Evolutionary conservation across 2,888 invertebrate species (phyloP).

Genomic region (Hoplodrina ambigua): DNA sequence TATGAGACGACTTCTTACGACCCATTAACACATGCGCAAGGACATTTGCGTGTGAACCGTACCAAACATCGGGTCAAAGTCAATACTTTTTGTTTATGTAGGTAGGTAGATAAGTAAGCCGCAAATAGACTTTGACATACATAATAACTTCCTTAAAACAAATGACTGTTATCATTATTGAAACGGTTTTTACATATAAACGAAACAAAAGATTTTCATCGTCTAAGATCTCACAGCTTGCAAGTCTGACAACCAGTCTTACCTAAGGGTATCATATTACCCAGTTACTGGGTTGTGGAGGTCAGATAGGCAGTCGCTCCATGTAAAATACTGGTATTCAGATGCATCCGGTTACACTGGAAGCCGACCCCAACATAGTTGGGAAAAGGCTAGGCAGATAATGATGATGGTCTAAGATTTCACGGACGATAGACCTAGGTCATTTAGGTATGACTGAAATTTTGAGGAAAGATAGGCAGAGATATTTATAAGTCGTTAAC

Average conservation of each 20-base stretch:
- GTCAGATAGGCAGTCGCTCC: no score
- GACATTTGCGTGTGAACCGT: conserved; percentile 43
- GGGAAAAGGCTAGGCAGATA: no score
- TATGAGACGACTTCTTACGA: conserved; percentile 44
- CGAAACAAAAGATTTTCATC: not conserved
- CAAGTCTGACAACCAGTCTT: no score
- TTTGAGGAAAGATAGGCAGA: not conserved
- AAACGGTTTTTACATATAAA: not conserved
- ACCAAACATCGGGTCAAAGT: conserved; percentile 35
- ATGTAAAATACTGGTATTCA: no score
- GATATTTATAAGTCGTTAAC: no score
- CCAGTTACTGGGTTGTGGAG: no score
- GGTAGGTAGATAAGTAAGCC: conserved; percentile 25
- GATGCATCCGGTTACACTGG: no score
- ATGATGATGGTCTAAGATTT: not conserved
- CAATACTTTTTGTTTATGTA: conserved; percentile 38
- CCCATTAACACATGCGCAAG: conserved; percentile 47
- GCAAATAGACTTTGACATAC: conserved; percentile 18
- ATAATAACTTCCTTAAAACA: conserved; percentile 28
- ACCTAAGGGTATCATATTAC: no score
- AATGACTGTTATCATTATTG: conserved; percentile 7
- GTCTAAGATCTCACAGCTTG: not conserved
- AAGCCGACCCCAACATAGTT: no score
- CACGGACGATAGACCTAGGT: not conserved
- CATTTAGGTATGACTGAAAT: not conserved